phyloP scores from a whole-genome alignment of 2,113 vertebrate genomes.

The Pithys albifrons region DNA sequence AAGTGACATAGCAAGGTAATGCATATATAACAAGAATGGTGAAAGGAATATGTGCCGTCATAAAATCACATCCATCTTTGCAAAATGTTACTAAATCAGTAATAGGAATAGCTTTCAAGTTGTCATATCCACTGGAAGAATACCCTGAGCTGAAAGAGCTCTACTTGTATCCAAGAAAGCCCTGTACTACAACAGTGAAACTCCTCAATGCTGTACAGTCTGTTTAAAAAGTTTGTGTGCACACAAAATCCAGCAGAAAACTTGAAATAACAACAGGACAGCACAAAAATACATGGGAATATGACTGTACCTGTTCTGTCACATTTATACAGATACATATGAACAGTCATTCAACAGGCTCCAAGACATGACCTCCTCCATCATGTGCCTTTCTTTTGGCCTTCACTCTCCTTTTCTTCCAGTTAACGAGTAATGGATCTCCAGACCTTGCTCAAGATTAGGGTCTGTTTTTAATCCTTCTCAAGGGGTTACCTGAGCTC shows the following conservation, averaged over 20 bases:
- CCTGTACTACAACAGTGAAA: background rate
- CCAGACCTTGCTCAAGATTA: background rate
- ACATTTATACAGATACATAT: rapidly evolving
- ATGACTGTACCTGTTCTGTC: background rate
- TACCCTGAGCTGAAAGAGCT: background rate
- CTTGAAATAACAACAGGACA: background rate
- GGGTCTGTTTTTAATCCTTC: background rate
- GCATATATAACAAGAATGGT: background rate
- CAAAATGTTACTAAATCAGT: background rate
- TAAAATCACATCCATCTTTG: constrained; percentile 31
- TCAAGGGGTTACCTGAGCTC: background rate
- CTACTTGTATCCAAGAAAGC: background rate
- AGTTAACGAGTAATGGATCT: background rate
- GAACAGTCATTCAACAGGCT: background rate
- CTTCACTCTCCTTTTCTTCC: background rate
- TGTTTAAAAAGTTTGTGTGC: background rate
- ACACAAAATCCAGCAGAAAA: background rate
- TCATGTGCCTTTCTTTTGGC: background rate
- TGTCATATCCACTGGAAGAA: background rate
- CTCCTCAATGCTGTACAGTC: background rate
- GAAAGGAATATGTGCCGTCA: background rate
- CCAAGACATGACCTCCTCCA: background rate
- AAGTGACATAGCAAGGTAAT: background rate
- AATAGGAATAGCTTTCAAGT: background rate
- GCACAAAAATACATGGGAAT: rapidly evolving